Conservation (phyloP, 2,113 vertebrate species). For the Pelobates fuscus region DNA sequence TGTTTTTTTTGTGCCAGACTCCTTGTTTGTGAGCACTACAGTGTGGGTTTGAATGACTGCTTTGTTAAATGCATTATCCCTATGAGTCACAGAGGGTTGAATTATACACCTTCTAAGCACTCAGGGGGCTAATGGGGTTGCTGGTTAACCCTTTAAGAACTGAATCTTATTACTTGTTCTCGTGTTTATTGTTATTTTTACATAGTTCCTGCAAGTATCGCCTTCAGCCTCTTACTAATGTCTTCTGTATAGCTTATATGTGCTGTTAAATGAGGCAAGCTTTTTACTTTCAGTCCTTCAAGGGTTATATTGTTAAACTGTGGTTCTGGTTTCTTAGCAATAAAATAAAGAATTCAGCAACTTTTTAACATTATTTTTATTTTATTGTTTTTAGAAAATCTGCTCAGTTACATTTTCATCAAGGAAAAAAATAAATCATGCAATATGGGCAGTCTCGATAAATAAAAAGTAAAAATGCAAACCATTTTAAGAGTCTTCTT, state of each 20-base stretch:
- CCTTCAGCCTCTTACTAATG: background rate
- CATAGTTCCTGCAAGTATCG: background rate
- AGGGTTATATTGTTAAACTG: constrained; percentile 87
- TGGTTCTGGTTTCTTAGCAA: constrained; percentile 96
- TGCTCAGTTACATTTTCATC: constrained; percentile 91
- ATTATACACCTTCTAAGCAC: background rate
- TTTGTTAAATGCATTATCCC: constrained; percentile 72
- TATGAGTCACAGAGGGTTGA: background rate
- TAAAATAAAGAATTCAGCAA: constrained; percentile 90
- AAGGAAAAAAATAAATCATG: constrained; percentile 76
- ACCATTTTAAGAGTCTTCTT: constrained; percentile 58
- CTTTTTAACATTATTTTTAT: constrained; percentile 69
- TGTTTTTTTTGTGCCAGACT: constrained; percentile 50
- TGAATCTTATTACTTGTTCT: constrained; percentile 52
- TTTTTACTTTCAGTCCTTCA: constrained; percentile 81
- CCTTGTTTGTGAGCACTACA: constrained; percentile 87
- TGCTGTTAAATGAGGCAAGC: constrained; percentile 49
- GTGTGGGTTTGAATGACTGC: constrained; percentile 83
- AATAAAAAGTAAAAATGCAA: constrained; percentile 84
- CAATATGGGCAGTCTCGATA: constrained; percentile 88
- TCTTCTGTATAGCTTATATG: constrained; percentile 61
- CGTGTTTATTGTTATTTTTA: constrained; percentile 25
- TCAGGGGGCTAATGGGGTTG: constrained; percentile 65
- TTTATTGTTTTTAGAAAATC: constrained; percentile 95
- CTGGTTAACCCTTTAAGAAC: constrained; percentile 72